phyloP scores from a whole-genome alignment of 2,113 vertebrate genomes.

The Polypterus senegalus region DNA sequence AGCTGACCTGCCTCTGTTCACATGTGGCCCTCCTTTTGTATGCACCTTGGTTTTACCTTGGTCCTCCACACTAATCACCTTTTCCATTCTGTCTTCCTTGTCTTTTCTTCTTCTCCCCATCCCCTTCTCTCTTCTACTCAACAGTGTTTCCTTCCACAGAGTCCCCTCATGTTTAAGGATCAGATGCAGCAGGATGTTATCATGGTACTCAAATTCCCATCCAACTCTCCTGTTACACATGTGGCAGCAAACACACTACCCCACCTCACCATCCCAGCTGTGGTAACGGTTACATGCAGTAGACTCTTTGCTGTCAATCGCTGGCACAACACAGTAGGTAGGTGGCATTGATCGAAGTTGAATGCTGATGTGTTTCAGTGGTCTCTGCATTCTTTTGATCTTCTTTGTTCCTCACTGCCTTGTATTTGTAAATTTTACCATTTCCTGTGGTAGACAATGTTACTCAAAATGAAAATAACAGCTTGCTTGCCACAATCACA shows the following conservation, averaged over 20 bases:
- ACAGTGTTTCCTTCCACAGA: constrained; percentile 98
- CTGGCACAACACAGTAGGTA: constrained; percentile 96
- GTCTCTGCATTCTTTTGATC: no score
- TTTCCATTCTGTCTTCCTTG: constrained; percentile 7
- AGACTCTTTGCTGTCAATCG: constrained; percentile 90
- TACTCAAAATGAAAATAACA: background rate
- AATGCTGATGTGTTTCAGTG: no score
- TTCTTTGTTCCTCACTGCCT: no score
- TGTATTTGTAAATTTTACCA: no score
- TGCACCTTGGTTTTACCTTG: constrained; percentile 48
- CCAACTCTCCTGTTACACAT: constrained; percentile 89
- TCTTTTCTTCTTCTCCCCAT: constrained; percentile 15
- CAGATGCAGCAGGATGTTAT: constrained; percentile 98
- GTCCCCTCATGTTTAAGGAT: constrained; percentile 97
- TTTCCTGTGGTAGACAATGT: no score
- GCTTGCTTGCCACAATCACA: background rate
- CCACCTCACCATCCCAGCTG: constrained; percentile 82
- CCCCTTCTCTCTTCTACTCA: constrained; percentile 53
- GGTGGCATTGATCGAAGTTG: constrained; percentile 26
- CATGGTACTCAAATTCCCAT: constrained; percentile 98
- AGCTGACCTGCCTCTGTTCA: constrained; percentile 4
- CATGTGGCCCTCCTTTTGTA: constrained; percentile 35
- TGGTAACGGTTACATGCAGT: constrained; percentile 94
- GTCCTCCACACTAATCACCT: constrained; percentile 57
- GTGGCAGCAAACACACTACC: constrained; percentile 94